Evolutionary conservation across 2,888 invertebrate species (phyloP).

Genomic region (Macrosiphum euphorbiae): DNA sequence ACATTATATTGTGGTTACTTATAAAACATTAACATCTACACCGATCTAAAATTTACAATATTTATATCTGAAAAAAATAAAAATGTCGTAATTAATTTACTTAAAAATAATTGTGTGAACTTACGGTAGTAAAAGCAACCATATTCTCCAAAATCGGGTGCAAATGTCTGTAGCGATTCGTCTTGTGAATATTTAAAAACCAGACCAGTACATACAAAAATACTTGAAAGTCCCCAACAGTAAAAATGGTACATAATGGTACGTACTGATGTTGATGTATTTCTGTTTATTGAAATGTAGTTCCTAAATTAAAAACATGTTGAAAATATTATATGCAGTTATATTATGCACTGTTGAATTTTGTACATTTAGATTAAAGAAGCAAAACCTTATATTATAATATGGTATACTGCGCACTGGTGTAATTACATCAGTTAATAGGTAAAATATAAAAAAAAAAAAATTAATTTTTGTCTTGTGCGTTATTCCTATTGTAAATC

Average conservation of each 20-base stretch:
- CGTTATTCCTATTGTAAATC: too few species aligned
- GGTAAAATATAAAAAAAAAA: background rate
- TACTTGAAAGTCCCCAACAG: slow-evolving; percentile 50
- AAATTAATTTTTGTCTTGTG: too few species aligned
- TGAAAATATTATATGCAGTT: background rate
- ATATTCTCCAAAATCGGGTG: slow-evolving; percentile 12
- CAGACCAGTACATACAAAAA: background rate
- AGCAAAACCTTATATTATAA: background rate
- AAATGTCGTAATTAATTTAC: background rate
- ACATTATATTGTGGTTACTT: too few species aligned
- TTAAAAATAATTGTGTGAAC: background rate
- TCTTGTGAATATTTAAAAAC: slow-evolving; percentile 23
- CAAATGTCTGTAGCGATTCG: background rate
- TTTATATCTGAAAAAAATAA: too few species aligned
- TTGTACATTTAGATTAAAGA: background rate
- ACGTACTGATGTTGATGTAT: slow-evolving; percentile 15
- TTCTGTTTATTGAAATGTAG: slow-evolving; percentile 41
- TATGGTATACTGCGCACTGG: background rate
- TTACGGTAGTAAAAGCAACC: slow-evolving; percentile 48
- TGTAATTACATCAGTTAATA: too few species aligned
- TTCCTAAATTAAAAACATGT: slow-evolving; percentile 23
- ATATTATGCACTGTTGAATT: background rate
- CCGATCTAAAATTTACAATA: too few species aligned
- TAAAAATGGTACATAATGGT: slow-evolving; percentile 47
- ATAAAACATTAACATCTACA: too few species aligned